Evolutionary conservation across 2,113 vertebrate species (phyloP), one percentile per base, ranked within the genome.

Genomic region (Penelope pileata): DNA sequence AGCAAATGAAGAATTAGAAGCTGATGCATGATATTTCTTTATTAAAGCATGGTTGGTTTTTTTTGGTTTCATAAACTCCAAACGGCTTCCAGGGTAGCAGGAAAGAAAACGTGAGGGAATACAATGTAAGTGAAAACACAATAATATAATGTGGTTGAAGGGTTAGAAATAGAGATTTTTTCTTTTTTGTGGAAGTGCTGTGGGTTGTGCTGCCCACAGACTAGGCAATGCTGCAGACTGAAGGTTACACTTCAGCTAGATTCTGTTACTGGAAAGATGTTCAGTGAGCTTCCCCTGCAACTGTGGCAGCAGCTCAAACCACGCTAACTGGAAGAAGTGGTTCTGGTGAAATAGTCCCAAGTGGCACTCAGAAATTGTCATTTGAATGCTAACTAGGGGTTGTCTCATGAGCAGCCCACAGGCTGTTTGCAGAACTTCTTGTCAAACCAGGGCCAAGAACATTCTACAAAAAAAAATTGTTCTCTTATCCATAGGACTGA

Each of bases 1-100:
- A 94, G 50, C 34, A 80, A 81, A 45, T 92, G 79, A 95, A 84
- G 70, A 97, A 92, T 92, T 92, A 75, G 26, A 96, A 95, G 64
- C 76, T 74, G 84, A 89, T 58, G 38, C 23, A 24, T 40, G 68
- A 13, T 74, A 58, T 81, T 93, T 66, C 59, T 93, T 93, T 93
- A 69, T 83, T 78, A 91, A 94, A 88, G 40, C 29, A n/a, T 32
- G 4, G 32, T 56, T 56, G 18, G 32, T 10, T 17, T 19, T n/a
- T 58, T 54, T 56, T n/a, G 16, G 29, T 48, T 92, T 58, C 89
- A 50, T 76, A 22, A 72, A 88, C 27, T 92, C 50, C 36, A 40
- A 93, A 95, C 93, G 91, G 78, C 45, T 92, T 97, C 72, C 66
- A 82, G 74, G 86, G 36, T 78, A 81, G n/a, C 83, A 93, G 47